These are phyloP conservation scores for Centropus bengalensis DNA, from an alignment of 2,113 vertebrate species.

Conservation along the genomic window DNA sequence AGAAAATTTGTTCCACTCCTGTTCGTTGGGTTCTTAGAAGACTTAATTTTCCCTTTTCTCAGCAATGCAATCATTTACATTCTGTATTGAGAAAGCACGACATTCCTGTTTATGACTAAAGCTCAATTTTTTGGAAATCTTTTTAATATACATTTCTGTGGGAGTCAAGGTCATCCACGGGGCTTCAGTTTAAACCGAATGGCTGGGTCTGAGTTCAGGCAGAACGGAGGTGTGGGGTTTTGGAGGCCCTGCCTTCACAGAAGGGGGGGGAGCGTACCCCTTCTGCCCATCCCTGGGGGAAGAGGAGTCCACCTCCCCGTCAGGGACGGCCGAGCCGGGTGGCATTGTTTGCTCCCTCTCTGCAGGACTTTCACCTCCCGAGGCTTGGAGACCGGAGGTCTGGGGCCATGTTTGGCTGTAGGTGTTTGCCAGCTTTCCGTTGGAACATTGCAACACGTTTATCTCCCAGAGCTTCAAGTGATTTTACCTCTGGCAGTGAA, in stretches of 20 bases:
- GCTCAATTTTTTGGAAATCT: neutral
- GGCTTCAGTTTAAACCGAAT: neutral
- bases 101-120: slow-evolving; percentile 48
- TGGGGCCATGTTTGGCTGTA: neutral
- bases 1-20: slow-evolving; percentile 57
- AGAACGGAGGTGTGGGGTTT: neutral
- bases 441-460: neutral
- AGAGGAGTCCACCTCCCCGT: neutral
- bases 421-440: neutral
- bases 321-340: neutral
- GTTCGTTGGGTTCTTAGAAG: slow-evolving; percentile 50
- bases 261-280: neutral
- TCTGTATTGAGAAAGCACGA: slow-evolving; percentile 46
- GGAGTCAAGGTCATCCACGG: slow-evolving; percentile 26
- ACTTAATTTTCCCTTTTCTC: slow-evolving; percentile 61
- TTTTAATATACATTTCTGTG: neutral
- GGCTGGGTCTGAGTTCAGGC: neutral
- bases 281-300: neutral
- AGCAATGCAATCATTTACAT: slow-evolving; percentile 63
- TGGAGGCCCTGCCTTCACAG: neutral
- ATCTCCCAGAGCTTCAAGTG: neutral
- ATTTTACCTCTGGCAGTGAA: neutral
- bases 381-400: neutral
- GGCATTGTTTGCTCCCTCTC: neutral
- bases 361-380: neutral